Conservation (phyloP, 2,113 vertebrate genomes). For the Emberiza fucata region DNA sequence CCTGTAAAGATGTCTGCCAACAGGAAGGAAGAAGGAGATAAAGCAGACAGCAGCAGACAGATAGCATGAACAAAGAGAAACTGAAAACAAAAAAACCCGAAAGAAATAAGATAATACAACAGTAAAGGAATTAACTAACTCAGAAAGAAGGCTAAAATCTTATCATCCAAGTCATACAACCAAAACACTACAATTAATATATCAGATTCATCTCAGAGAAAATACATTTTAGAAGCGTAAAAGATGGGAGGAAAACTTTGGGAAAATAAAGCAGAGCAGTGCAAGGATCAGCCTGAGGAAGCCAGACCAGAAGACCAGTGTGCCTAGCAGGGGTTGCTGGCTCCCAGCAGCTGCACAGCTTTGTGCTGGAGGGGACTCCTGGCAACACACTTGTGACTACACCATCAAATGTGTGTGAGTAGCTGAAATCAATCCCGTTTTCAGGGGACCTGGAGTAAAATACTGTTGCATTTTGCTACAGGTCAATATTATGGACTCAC, state of each 20-base stretch:
- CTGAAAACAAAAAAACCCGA: not conserved
- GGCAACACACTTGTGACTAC: not conserved
- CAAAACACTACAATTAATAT: not conserved
- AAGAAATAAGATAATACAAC: not conserved
- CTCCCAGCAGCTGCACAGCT: not conserved
- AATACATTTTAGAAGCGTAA: not conserved
- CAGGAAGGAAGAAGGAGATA: slow-evolving; percentile 57
- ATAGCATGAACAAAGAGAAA: slow-evolving; percentile 34
- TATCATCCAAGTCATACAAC: not conserved
- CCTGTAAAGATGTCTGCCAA: slow-evolving; percentile 32
- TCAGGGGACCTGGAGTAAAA: not conserved
- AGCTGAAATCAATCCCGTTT: not conserved
- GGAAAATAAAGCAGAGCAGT: not conserved
- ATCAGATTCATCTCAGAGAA: not conserved
- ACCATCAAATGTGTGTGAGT: not conserved
- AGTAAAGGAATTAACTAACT: not conserved
- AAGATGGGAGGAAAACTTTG: not conserved
- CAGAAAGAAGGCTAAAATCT: not conserved
- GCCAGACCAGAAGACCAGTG: not conserved
- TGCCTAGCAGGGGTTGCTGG: not conserved
- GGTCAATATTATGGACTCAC: not conserved
- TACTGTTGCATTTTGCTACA: not conserved
- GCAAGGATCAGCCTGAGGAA: not conserved
- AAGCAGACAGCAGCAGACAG: slow-evolving; percentile 46
- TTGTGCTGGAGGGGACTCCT: not conserved